Conservation (phyloP, 2,113 vertebrate species). For the Rhea pennata region DNA sequence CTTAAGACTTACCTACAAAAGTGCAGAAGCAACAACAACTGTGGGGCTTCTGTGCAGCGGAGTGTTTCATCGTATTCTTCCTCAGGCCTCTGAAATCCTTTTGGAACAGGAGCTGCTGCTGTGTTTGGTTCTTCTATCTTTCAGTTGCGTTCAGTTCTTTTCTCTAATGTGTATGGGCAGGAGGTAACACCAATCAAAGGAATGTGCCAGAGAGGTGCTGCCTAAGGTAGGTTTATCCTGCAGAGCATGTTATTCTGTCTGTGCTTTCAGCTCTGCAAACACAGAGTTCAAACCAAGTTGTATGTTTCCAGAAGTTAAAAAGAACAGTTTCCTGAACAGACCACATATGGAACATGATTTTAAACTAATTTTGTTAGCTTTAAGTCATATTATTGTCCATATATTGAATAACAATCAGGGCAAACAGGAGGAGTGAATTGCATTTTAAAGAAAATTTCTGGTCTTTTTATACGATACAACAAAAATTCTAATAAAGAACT, state of each 20-base stretch:
- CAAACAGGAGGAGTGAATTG: not conserved
- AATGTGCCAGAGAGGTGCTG: too few species aligned
- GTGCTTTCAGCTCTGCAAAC: not conserved
- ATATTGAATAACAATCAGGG: not conserved
- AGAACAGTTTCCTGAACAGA: not conserved
- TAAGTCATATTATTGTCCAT: not conserved
- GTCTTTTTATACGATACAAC: not conserved
- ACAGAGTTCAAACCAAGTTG: not conserved
- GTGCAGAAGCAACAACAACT: not conserved
- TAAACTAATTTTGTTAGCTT: not conserved
- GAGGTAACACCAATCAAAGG: not conserved
- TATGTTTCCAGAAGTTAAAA: not conserved
- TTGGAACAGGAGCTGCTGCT: too few species aligned
- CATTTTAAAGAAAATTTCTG: not conserved
- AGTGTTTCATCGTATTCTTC: too few species aligned
- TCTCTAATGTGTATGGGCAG: not conserved
- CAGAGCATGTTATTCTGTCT: not conserved
- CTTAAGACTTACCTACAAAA: not conserved
- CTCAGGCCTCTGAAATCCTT: too few species aligned
- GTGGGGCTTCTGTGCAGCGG: not conserved
- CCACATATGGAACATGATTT: not conserved
- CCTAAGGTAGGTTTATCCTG: not conserved
- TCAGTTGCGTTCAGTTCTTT: not conserved
- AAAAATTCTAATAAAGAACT: not conserved
- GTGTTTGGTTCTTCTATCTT: too few species aligned